Conservation (phyloP, 2,888 invertebrate species). For the Anorthoa munda region DNA sequence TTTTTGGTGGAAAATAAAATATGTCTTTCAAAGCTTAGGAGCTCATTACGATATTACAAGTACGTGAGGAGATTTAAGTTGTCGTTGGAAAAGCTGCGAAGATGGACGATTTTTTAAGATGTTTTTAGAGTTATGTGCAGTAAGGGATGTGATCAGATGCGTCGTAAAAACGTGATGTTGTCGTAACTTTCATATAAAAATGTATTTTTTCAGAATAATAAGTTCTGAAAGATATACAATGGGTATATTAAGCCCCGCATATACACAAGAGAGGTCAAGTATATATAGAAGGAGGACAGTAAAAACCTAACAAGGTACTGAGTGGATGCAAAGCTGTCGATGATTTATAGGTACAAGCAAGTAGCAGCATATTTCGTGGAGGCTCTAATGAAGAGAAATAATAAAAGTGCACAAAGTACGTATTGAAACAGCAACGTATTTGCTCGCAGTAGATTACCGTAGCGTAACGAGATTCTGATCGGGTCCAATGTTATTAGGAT, state of each 20-base stretch:
- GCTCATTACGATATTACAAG: conserved; percentile 89
- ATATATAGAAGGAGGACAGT: not conserved
- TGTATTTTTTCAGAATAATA: conserved; percentile 46
- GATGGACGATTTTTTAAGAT: conserved; percentile 71
- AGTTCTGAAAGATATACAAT: conserved; percentile 9
- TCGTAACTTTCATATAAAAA: conserved; percentile 53
- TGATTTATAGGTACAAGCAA: not conserved
- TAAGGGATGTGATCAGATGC: conserved; percentile 54
- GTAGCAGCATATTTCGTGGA: conserved; percentile 24
- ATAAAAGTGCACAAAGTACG: conserved; percentile 66
- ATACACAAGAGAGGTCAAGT: conserved; percentile 5
- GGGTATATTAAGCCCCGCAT: not conserved
- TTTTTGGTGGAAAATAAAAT: conserved; percentile 88
- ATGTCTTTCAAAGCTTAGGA: conserved; percentile 85
- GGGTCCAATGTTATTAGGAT: conserved; percentile 88
- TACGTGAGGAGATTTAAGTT: conserved; percentile 89
- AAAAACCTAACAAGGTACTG: not conserved
- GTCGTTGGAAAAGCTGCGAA: conserved; percentile 77
- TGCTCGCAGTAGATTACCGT: conserved; percentile 84
- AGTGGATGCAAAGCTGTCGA: not conserved
- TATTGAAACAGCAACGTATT: conserved; percentile 80
- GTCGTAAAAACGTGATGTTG: conserved; percentile 53
- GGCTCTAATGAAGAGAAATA: conserved; percentile 56
- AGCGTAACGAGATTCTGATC: conserved; percentile 88
- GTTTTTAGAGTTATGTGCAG: conserved; percentile 59